phyloP scores from a whole-genome alignment of 2,888 invertebrate species.

The Synergus gifuensis region DNA sequence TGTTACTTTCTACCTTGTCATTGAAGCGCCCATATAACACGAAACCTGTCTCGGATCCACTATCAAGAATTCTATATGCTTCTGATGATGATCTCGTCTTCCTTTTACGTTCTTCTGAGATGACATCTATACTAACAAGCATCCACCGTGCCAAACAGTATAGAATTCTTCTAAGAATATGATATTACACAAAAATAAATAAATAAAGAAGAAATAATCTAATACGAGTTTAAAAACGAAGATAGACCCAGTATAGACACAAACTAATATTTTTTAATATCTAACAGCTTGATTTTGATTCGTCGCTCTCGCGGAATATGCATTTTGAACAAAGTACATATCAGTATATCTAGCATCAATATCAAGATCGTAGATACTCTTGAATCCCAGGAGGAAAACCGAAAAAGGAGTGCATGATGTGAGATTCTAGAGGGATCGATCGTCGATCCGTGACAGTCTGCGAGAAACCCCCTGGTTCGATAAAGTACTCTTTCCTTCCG shows the following conservation, averaged over 20 bases:
- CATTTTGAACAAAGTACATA: too few relatives aligned
- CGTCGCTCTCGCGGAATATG: too few relatives aligned
- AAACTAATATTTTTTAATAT: too few relatives aligned
- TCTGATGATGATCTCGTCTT: constrained; percentile 6
- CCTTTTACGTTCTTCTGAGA: constrained; percentile 22
- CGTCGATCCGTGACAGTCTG: constrained; percentile 42
- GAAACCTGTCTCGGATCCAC: constrained; percentile 13
- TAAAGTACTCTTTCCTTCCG: constrained; percentile 59
- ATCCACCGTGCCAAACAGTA: background rate
- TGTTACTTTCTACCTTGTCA: constrained; percentile 22
- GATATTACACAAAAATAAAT: background rate
- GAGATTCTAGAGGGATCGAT: constrained; percentile 16
- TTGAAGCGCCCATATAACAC: constrained; percentile 9
- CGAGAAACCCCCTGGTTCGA: constrained; percentile 14
- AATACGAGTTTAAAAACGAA: too few relatives aligned
- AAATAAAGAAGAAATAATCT: background rate
- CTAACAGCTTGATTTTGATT: too few relatives aligned
- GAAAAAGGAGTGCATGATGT: background rate
- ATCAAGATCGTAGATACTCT: background rate
- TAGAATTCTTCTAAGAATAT: constrained; percentile 15
- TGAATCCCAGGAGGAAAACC: background rate
- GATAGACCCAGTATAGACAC: too few relatives aligned
- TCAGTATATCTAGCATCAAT: background rate
- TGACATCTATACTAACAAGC: constrained; percentile 29
- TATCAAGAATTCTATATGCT: constrained; percentile 24